phyloP scores from a whole-genome alignment of 92 coral and sea anemone species.

The Epizoanthus illoricatus region DNA sequence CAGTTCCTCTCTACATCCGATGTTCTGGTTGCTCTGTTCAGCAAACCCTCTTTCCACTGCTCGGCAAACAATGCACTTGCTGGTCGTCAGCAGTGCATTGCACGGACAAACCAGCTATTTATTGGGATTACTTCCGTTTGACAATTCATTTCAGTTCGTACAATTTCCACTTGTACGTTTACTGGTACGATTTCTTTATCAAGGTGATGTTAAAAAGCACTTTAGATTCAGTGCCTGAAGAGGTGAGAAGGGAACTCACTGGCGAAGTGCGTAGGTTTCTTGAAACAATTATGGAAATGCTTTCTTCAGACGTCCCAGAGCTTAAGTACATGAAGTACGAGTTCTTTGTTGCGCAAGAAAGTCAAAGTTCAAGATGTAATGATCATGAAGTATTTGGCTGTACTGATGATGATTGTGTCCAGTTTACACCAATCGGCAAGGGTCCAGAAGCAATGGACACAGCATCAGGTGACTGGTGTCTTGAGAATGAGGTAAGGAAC shows the following conservation, averaged over 20 bases:
- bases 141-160: not conserved
- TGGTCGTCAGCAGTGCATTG: not conserved
- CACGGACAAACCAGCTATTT: not conserved
- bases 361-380: not conserved
- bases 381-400: not conserved
- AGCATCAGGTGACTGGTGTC: slow-evolving; percentile 20
- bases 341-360: not conserved
- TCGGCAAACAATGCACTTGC: not conserved
- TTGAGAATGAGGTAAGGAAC: not conserved
- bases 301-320: not conserved
- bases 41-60: not conserved
- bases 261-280: slow-evolving; percentile 27
- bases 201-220: not conserved
- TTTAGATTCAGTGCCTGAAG: not conserved
- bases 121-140: not conserved
- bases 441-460: not conserved
- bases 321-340: not conserved
- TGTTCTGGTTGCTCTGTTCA: not conserved
- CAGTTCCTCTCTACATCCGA: not conserved
- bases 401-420: not conserved
- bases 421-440: slow-evolving; percentile 2
- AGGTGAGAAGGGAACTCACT: not conserved
- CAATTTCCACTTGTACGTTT: not conserved
- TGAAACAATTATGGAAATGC: slow-evolving; percentile 2
- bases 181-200: not conserved